Conservation (phyloP, 2,113 vertebrate genomes). For the Arvicanthis niloticus region DNA sequence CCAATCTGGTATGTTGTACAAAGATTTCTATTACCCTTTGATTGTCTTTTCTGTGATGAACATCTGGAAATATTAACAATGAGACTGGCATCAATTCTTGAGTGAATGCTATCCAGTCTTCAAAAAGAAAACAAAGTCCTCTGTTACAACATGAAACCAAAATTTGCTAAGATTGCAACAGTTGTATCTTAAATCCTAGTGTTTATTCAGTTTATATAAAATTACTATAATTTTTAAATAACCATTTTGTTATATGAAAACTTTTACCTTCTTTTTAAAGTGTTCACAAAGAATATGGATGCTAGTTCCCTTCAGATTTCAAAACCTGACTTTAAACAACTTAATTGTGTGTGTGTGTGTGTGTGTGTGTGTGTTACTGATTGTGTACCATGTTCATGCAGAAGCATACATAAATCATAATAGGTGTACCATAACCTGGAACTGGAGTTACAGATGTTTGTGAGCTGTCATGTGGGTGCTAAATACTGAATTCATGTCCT, state of each 20-base stretch:
- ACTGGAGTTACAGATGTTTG: not conserved
- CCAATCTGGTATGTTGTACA: not conserved
- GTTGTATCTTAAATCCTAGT: not conserved
- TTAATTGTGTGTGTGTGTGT: not conserved
- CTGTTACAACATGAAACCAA: not conserved
- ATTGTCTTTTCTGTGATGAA: not conserved
- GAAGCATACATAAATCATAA: not conserved
- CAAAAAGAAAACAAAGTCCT: not conserved
- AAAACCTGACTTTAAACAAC: not conserved
- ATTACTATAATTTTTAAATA: not conserved
- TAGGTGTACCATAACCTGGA: not conserved
- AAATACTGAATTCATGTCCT: not conserved
- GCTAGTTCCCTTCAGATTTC: not conserved
- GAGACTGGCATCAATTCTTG: not conserved
- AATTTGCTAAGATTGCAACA: not conserved
- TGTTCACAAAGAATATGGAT: not conserved
- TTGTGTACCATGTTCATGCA: not conserved
- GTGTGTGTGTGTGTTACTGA: not conserved
- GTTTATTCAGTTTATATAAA: slow-evolving; percentile 5
- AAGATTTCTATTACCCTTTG: not conserved
- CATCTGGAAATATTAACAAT: not conserved
- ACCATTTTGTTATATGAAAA: not conserved
- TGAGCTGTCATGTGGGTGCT: too few relatives aligned
- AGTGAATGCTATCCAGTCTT: not conserved
- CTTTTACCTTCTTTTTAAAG: not conserved